These are phyloP conservation scores for Cloeon dipterum DNA, from an alignment of 2,888 invertebrate genomes.

Conservation along the genomic window DNA sequence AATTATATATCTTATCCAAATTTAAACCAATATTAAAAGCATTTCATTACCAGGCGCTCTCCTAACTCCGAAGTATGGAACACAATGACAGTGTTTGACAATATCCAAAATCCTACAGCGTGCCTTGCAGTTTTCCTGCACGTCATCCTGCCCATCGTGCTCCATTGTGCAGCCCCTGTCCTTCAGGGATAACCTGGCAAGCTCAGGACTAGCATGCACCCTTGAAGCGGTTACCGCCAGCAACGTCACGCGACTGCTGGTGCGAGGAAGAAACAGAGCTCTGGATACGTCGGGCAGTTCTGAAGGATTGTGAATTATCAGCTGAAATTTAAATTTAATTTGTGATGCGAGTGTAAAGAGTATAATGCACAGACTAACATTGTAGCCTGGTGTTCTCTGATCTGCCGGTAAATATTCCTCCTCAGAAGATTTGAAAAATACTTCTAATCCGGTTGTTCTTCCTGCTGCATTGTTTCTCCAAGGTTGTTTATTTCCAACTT, in stretches of 20 bases:
- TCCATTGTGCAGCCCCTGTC: background rate
- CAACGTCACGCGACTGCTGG: background rate
- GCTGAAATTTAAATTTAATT: background rate
- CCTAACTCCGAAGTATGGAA: background rate
- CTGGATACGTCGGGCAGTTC: conserved; percentile 1
- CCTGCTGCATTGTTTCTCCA: conserved; percentile 3
- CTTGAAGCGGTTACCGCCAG: background rate
- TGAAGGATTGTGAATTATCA: background rate
- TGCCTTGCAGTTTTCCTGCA: background rate
- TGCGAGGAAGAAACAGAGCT: background rate
- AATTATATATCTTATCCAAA: background rate
- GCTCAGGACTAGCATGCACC: background rate
- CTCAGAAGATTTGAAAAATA: background rate
- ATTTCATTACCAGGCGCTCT: background rate
- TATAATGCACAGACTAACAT: background rate
- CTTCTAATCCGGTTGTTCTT: conserved; percentile 1
- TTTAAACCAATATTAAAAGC: background rate
- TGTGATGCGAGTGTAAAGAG: background rate
- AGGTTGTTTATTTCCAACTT: background rate
- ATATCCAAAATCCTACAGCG: background rate
- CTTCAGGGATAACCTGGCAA: background rate
- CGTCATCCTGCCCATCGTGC: background rate
- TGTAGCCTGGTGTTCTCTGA: background rate
- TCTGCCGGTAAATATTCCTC: background rate
- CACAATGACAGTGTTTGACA: background rate